Conservation (phyloP, 1,140 invertebrate genomes). For the Halesus radiatus region DNA sequence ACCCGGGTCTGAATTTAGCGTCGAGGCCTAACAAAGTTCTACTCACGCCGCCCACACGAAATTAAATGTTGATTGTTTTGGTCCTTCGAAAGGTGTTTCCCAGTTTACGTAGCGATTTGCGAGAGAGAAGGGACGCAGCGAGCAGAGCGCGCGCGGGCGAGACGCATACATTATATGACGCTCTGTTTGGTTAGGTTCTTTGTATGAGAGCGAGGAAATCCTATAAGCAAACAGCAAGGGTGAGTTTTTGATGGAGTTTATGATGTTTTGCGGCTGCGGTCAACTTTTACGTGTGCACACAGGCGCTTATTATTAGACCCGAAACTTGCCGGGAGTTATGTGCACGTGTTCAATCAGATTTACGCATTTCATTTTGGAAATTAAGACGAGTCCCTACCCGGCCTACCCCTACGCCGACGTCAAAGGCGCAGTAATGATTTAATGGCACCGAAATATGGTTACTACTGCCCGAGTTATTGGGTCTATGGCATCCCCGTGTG, state of each 20-base stretch:
- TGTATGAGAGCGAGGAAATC: constrained; percentile 40
- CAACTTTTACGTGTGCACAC: constrained; percentile 38
- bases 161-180: neutral
- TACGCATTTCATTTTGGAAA: neutral
- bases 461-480: no score
- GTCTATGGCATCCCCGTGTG: no score
- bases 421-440: no score
- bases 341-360: constrained; percentile 1
- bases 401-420: no score
- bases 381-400: no score
- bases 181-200: constrained; percentile 40
- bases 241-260: constrained; percentile 48
- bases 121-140: neutral
- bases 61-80: constrained; percentile 40
- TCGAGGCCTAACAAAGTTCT: neutral
- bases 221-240: constrained; percentile 42
- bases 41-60: neutral
- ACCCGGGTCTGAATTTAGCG: neutral
- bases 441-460: no score
- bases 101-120: constrained; percentile 27
- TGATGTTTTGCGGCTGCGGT: constrained; percentile 39
- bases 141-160: neutral
- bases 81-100: constrained; percentile 28
- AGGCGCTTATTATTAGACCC: neutral
- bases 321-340: constrained; percentile 6